These are phyloP conservation scores for Epizoanthus stellaris DNA, from an alignment of 92 coral and sea anemone species.

Conservation along the genomic window DNA sequence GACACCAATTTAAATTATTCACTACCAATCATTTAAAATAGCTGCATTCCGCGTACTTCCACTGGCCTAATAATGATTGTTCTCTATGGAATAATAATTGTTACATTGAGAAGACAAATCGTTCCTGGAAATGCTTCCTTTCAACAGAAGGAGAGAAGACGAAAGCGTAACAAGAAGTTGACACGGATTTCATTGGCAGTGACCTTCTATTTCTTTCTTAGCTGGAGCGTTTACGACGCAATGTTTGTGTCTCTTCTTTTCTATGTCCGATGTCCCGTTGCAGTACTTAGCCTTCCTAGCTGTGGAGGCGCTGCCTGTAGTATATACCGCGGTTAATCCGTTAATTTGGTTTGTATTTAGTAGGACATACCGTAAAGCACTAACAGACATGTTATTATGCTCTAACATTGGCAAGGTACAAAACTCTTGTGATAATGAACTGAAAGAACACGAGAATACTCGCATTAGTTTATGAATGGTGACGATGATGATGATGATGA, in stretches of 20 bases:
- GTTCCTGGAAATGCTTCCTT: background rate
- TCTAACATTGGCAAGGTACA: background rate
- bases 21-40: slow-evolving; percentile 1
- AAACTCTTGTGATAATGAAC: background rate
- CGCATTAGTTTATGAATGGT: background rate
- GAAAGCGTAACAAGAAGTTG: slow-evolving; percentile 13
- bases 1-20: background rate
- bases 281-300: background rate
- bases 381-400: background rate
- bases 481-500: background rate
- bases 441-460: background rate
- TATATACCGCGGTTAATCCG: slow-evolving; percentile 12
- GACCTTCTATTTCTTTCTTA: slow-evolving; percentile 17
- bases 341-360: slow-evolving; percentile 31
- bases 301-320: slow-evolving; percentile 12
- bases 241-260: background rate
- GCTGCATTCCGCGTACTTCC: slow-evolving; percentile 2
- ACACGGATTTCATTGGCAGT: background rate
- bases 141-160: background rate
- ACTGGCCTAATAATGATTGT: background rate
- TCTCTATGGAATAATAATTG: slow-evolving; percentile 6
- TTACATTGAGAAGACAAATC: background rate
- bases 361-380: slow-evolving; percentile 23
- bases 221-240: slow-evolving; percentile 19
- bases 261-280: background rate